Evolutionary conservation across 2,888 invertebrate species (phyloP).

Genomic region (Ectobius pallidus): DNA sequence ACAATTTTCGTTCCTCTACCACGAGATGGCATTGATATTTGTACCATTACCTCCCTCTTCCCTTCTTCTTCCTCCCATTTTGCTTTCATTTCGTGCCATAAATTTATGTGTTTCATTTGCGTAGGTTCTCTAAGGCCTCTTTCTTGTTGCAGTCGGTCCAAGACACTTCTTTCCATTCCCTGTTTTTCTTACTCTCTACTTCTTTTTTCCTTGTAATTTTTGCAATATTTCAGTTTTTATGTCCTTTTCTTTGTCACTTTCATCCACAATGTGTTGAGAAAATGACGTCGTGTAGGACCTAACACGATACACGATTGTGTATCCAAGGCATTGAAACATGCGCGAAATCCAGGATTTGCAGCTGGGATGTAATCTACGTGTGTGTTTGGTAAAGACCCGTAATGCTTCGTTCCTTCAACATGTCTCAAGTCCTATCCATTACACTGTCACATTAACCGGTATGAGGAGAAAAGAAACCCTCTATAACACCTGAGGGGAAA

Average conservation of each 20-base stretch:
- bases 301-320: slow-evolving; percentile 6
- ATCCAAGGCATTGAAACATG: slow-evolving; percentile 15
- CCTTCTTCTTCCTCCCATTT: slow-evolving; percentile 29
- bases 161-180: slow-evolving; percentile 31
- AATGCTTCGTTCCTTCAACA: neutral
- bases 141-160: slow-evolving; percentile 5
- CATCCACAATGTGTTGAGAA: slow-evolving; percentile 36
- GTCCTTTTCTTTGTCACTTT: slow-evolving; percentile 43
- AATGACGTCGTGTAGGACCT: slow-evolving; percentile 17
- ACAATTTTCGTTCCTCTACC: slow-evolving; percentile 23
- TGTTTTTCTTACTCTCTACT: slow-evolving; percentile 31
- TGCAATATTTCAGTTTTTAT: slow-evolving; percentile 44
- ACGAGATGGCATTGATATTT: slow-evolving; percentile 38
- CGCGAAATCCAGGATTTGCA: slow-evolving; percentile 23
- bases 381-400: slow-evolving; percentile 1
- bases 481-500: too few relatives aligned
- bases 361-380: neutral
- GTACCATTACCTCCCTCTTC: slow-evolving; percentile 1
- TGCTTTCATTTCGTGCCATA: slow-evolving; percentile 35
- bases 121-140: slow-evolving; percentile 37
- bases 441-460: too few relatives aligned
- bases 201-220: slow-evolving; percentile 41
- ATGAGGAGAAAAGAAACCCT: too few relatives aligned
- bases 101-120: slow-evolving; percentile 43
- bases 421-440: neutral